These are phyloP conservation scores for Zosterops japonicus DNA, from an alignment of 2,113 vertebrate species.

Conservation along the genomic window DNA sequence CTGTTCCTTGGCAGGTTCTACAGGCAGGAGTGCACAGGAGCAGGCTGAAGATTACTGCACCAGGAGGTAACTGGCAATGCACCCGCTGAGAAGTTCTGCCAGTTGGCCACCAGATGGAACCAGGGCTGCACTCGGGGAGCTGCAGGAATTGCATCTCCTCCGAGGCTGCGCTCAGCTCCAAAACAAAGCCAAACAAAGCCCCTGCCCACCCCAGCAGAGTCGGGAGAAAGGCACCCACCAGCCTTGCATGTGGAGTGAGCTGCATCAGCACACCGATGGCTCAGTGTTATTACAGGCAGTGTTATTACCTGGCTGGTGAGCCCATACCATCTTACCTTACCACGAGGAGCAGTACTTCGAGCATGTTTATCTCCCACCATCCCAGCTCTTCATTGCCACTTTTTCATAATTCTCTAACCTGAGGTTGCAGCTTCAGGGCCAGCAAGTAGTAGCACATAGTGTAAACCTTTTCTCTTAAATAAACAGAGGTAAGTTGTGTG, in stretches of 20 bases:
- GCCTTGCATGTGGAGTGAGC: not conserved
- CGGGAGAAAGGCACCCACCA: not conserved
- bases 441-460: not conserved
- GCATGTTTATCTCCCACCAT: not conserved
- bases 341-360: not conserved
- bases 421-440: not conserved
- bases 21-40: not conserved
- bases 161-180: not conserved
- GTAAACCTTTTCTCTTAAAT: not conserved
- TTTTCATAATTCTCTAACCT: not conserved
- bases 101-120: not conserved
- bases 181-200: not conserved
- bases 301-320: not conserved
- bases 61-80: fast-evolving
- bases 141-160: not conserved
- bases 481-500: not conserved
- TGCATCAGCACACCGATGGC: not conserved
- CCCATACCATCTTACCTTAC: not conserved
- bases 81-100: not conserved
- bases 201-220: too few species aligned
- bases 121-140: not conserved
- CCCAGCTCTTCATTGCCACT: not conserved
- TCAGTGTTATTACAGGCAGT: not conserved
- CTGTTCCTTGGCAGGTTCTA: not conserved
- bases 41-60: too few species aligned